Evolutionary conservation across 2,113 vertebrate genomes (phyloP), one percentile per base, ranked within the genome.

Genomic region (mouse (Mus musculus)): DNA sequence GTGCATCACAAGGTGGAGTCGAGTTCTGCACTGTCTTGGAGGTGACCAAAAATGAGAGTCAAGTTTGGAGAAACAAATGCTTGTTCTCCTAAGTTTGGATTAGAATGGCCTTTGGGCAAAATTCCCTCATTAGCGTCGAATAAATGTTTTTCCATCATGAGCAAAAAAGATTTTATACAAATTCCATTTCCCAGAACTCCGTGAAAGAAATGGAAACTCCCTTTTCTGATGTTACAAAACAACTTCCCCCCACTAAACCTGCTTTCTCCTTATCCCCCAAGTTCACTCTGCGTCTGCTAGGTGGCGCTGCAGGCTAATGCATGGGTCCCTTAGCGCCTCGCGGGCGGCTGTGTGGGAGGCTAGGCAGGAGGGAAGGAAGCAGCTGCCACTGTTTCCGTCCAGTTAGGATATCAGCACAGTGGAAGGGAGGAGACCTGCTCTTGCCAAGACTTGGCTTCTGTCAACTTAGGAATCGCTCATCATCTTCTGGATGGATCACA

Each of bases 121-220:
- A 73, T 87, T 91, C 56, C 84, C 91, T 97, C 87, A 89, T 97
- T 95, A 85, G 91, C 89, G 19, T 49, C n/a, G 82, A 95, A 95
- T 96, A 97, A 77, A 92, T 93, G 86, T 95, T 97, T 97, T 97
- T 95, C 59, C 91, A 89, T 93, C 78, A 7, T 73, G 89, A 95
- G 56, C 52, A 96, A 93, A 71, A 92, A 95, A 89, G 56, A 42
- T 78, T 97, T 97, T 91, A 72, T 56, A 95, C 80, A 92, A 96
- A 97, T 90, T 96, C 95, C 89, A 88, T 69, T 98, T 97, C 98
- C 97, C 96, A 98, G 97, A 97, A 97, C 89, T 95, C 93, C 7
- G 20, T 93, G 93, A 96, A 93, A 94, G 97, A 95, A 95, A 82
- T 96, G 97, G 98, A 98, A 98, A 98, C 78, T 95, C 98, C 98